phyloP scores from a whole-genome alignment of 2,797 vertebrate species.

The Mus minutoides region DNA sequence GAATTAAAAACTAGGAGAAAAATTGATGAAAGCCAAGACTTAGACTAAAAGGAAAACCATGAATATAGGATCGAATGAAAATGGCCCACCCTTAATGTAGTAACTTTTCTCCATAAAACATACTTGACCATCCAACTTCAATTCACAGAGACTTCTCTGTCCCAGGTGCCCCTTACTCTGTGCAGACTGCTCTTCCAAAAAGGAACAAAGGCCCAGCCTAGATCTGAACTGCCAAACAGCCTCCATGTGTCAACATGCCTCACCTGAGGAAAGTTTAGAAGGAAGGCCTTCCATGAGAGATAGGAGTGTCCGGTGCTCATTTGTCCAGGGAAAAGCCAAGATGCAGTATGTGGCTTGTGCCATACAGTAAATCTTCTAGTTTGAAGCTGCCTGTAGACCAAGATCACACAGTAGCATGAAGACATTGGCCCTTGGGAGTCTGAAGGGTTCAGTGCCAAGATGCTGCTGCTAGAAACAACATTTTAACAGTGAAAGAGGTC shows the following conservation, averaged over 20 bases:
- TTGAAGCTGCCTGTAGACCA: background rate
- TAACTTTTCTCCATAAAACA: background rate
- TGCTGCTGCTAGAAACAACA: no score
- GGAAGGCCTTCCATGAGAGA: background rate
- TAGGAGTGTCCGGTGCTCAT: background rate
- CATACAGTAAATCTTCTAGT: background rate
- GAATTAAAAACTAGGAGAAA: constrained; percentile 5
- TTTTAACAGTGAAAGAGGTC: background rate
- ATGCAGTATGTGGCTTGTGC: background rate
- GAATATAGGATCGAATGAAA: background rate
- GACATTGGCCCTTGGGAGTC: background rate
- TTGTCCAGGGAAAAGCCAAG: background rate
- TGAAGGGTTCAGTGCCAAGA: background rate
- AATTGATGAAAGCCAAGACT: background rate
- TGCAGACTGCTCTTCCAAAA: background rate
- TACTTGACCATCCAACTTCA: background rate
- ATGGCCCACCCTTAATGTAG: background rate
- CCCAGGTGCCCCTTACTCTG: background rate
- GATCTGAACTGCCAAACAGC: background rate
- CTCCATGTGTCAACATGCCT: background rate
- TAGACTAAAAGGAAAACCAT: background rate
- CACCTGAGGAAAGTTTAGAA: background rate
- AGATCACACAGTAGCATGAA: background rate
- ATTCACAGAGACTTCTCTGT: background rate
- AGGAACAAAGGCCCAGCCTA: background rate